These are phyloP conservation scores for Gallinago paraguaiae DNA, from an alignment of 2,113 vertebrate genomes.

Conservation along the genomic window DNA sequence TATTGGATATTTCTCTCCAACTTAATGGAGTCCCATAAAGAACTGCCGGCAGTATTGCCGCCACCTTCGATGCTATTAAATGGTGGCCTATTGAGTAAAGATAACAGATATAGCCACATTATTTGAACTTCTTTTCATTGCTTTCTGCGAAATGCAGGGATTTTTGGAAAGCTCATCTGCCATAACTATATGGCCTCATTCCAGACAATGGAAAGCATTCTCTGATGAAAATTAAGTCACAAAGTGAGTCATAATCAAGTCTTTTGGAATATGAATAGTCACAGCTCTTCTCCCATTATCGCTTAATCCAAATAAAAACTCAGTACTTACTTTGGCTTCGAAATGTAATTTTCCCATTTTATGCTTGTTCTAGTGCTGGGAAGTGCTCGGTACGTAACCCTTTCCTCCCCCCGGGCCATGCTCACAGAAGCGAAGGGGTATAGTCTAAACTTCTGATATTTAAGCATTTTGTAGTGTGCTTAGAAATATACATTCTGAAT, in stretches of 20 bases:
- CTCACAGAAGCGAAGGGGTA: neutral
- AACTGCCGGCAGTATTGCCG: neutral
- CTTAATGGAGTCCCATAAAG: neutral
- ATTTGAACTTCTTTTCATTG: neutral
- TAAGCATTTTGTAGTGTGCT: conserved; percentile 16
- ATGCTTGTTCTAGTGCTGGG: neutral
- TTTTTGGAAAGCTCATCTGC: conserved; percentile 19
- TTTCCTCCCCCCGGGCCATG: conserved; percentile 22
- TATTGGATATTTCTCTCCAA: conserved; percentile 23
- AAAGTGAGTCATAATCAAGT: conserved; percentile 48
- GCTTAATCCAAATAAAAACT: conserved; percentile 43
- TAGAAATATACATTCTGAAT: conserved; percentile 60
- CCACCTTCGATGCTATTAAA: conserved; percentile 19
- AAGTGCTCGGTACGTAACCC: neutral
- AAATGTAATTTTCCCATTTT: conserved; percentile 29
- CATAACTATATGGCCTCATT: conserved; percentile 21
- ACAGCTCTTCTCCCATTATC: conserved; percentile 29
- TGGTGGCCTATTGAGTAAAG: conserved; percentile 6
- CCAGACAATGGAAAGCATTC: conserved; percentile 33
- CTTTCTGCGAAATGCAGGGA: neutral
- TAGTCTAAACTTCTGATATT: neutral
- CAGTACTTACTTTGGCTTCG: neutral
- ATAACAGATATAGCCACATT: neutral
- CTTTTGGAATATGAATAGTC: conserved; percentile 13
- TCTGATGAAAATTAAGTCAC: conserved; percentile 41